Evolutionary conservation across 2,113 vertebrate genomes (phyloP).

Genomic region (Ovis canadensis): DNA sequence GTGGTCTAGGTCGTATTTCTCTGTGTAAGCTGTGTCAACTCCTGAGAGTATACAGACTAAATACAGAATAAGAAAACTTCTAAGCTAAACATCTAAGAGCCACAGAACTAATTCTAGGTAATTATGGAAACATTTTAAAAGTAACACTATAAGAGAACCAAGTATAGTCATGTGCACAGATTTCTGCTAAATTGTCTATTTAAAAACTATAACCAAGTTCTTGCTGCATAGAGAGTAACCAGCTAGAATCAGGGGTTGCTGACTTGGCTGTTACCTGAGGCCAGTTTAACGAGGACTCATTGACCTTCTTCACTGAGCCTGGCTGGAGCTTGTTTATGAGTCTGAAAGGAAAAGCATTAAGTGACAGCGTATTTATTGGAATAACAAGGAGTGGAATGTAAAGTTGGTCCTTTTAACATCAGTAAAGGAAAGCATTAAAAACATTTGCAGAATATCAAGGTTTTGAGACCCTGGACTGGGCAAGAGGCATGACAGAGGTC

Average conservation of each 20-base stretch:
- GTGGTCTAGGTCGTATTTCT: background rate
- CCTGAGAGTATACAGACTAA: background rate
- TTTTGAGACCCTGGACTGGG: background rate
- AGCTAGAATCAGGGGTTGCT: background rate
- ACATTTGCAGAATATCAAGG: background rate
- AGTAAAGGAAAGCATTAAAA: background rate
- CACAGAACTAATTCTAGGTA: background rate
- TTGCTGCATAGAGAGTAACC: background rate
- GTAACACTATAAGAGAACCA: background rate
- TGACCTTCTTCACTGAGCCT: slow-evolving; percentile 94
- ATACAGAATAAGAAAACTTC: background rate
- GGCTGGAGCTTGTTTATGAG: slow-evolving; percentile 95
- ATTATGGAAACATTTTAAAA: background rate
- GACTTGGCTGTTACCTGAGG: slow-evolving; percentile 89
- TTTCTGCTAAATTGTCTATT: background rate
- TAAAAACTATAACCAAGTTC: background rate
- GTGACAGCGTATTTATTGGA: background rate
- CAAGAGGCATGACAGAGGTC: background rate
- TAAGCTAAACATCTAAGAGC: background rate
- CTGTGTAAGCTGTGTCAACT: background rate
- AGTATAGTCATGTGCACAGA: background rate
- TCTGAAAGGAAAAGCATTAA: slow-evolving; percentile 76
- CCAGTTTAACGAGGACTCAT: slow-evolving; percentile 96
- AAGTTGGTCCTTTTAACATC: background rate
- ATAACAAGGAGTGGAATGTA: background rate